Conservation (phyloP, 2,113 vertebrate species). For the Calidris pugnax region DNA sequence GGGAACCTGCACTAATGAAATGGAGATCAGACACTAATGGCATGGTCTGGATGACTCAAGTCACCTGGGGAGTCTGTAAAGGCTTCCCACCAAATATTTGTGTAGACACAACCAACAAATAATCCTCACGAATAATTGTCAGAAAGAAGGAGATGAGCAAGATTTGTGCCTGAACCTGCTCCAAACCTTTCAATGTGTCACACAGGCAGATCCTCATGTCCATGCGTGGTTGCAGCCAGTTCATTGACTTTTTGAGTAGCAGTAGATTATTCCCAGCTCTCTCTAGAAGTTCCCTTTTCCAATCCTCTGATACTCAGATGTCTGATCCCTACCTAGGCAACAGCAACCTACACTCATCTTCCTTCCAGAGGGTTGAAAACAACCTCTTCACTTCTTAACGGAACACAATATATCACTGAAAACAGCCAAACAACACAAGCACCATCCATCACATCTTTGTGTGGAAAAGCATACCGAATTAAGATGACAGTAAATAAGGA, state of each 20-base stretch:
- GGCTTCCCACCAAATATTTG: accelerated
- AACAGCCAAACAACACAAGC: neutral
- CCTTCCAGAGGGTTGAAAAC: neutral
- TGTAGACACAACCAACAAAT: neutral
- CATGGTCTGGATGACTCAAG: neutral
- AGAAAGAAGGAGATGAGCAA: neutral
- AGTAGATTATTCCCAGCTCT: neutral
- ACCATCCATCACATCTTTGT: neutral
- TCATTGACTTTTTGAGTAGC: neutral
- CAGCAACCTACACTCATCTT: neutral
- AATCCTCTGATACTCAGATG: accelerated
- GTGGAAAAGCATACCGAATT: neutral
- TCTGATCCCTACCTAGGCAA: neutral
- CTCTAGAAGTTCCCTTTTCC: neutral
- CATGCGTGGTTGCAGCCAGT: neutral
- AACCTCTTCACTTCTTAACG: neutral
- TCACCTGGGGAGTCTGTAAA: neutral
- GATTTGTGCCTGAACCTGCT: neutral
- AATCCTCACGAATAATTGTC: neutral
- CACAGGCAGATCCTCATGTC: neutral
- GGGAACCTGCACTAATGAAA: neutral
- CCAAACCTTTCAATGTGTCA: neutral
- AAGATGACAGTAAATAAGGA: neutral
- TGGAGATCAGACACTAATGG: neutral
- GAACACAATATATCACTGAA: neutral